These are phyloP conservation scores for Lates calcarifer DNA, from an alignment of 2,113 vertebrate genomes.

Conservation along the genomic window DNA sequence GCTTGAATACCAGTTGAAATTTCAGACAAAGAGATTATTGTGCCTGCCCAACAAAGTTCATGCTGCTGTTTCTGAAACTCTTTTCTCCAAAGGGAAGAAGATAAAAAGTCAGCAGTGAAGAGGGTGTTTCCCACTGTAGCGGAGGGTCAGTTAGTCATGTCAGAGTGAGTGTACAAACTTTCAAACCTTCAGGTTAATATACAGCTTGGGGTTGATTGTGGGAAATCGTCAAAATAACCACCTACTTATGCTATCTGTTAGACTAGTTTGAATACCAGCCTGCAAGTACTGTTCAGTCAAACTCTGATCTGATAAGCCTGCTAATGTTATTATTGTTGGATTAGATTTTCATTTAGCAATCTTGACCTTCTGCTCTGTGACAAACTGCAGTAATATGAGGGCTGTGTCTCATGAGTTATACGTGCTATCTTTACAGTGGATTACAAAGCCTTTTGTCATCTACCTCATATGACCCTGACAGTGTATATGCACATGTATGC, in stretches of 20 bases:
- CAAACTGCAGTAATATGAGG: neutral
- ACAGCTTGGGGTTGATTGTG: neutral
- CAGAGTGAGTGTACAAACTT: neutral
- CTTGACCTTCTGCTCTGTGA: neutral
- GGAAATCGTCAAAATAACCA: neutral
- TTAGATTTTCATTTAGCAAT: neutral
- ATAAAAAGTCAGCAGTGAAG: neutral
- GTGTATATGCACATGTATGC: neutral
- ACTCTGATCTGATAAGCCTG: conserved; percentile 11
- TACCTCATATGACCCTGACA: conserved; percentile 1
- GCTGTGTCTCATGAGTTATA: neutral
- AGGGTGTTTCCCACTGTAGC: neutral
- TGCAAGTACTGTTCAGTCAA: neutral
- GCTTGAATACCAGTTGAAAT: conserved; percentile 61
- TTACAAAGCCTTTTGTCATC: neutral
- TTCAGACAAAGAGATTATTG: conserved; percentile 60
- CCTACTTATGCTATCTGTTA: neutral
- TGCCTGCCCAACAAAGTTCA: conserved; percentile 24
- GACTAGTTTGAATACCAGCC: neutral
- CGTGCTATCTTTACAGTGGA: neutral
- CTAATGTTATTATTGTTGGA: neutral
- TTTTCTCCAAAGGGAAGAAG: conserved; percentile 16
- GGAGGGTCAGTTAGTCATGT: neutral
- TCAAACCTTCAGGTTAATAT: conserved; percentile 17
- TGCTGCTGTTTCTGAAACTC: conserved; percentile 27